Percentiles rank a stretch among this genome's conserved stretches.
Evolutionary conservation across 2,888 invertebrate genomes (phyloP).

Genomic region (Sylvicola cinctus): DNA sequence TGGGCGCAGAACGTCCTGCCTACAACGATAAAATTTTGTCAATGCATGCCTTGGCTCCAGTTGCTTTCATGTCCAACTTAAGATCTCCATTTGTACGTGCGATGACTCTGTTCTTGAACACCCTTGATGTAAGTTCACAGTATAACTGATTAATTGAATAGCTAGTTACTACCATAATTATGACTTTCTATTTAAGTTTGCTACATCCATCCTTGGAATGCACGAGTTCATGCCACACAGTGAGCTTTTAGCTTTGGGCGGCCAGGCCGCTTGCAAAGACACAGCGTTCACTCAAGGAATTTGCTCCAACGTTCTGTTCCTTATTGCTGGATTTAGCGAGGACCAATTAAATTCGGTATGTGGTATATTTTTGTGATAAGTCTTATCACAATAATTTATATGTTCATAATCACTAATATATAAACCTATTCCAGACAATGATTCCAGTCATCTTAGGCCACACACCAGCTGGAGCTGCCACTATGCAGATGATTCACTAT

Average conservation of each 20-base stretch:
- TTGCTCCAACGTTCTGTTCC: slow-evolving; percentile 44
- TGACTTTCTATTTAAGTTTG: too few relatives aligned
- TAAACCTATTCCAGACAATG: too few relatives aligned
- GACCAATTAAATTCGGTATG: slow-evolving; percentile 31
- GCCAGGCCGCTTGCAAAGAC: slow-evolving; percentile 32
- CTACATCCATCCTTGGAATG: slow-evolving; percentile 31
- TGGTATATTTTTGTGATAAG: too few relatives aligned
- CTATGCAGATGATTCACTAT: slow-evolving; percentile 49
- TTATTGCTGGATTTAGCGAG: slow-evolving; percentile 39
- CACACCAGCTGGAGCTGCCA: slow-evolving; percentile 46
- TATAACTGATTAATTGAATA: too few relatives aligned
- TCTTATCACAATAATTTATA: too few relatives aligned
- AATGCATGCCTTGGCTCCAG: slow-evolving; percentile 25
- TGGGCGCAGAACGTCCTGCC: slow-evolving; percentile 23
- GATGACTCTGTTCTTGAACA: slow-evolving; percentile 17
- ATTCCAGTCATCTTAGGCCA: slow-evolving; percentile 46
- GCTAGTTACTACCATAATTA: too few relatives aligned
- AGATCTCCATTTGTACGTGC: slow-evolving; percentile 22
- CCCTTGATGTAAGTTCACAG: slow-evolving; percentile 1
- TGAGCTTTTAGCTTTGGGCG: slow-evolving; percentile 29
- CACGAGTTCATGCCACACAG: slow-evolving; percentile 43
- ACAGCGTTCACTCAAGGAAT: slow-evolving; percentile 32
- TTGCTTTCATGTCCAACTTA: slow-evolving; percentile 35
- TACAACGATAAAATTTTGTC: slow-evolving; percentile 28
- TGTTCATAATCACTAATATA: too few relatives aligned